Evolutionary conservation across 1,140 invertebrate genomes (phyloP).

Genomic region (honey bee (Apis mellifera)): Amel_HAv3.1 CM009943.2:500001-500500

Average conservation of each 20-base stretch:
- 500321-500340: too few relatives aligned
- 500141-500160: background rate
- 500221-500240: background rate
- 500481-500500: too few relatives aligned
- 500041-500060: background rate
- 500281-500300: too few relatives aligned
- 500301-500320: too few relatives aligned
- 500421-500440: too few relatives aligned
- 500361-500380: too few relatives aligned
- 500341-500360: too few relatives aligned
- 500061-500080: background rate
- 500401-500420: too few relatives aligned
- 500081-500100: background rate
- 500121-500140: background rate
- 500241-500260: background rate
- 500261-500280: too few relatives aligned
- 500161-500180: background rate
- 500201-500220: background rate
- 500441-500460: too few relatives aligned
- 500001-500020: background rate
- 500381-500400: too few relatives aligned
- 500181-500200: background rate
- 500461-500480: too few relatives aligned
- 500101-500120: background rate
- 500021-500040: background rate